A percentile compares a stretch with the other conserved stretches of the same genome.
These are phyloP conservation scores for Anarhynchus alexandrinus DNA, from an alignment of 2,113 vertebrate species.

Conservation along the genomic window DNA sequence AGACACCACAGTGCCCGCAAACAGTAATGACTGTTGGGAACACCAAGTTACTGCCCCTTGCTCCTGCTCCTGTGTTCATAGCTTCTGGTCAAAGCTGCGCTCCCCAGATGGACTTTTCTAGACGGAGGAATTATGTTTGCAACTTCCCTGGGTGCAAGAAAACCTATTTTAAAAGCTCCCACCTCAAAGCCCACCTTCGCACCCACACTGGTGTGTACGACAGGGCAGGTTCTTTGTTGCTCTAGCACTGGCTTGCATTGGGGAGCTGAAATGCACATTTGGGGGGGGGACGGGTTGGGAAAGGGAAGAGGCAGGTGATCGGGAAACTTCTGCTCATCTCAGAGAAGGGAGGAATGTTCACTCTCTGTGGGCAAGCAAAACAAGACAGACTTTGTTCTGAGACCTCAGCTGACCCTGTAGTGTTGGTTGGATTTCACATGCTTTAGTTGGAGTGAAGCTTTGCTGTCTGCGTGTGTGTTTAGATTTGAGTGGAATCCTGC, in stretches of 20 bases:
- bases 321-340: background rate
- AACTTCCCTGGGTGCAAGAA: slow-evolving; percentile 92
- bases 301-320: background rate
- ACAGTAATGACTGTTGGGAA: slow-evolving; percentile 83
- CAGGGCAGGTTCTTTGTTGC: background rate
- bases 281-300: fast-evolving
- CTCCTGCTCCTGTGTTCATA: slow-evolving; percentile 89
- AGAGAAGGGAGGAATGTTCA: background rate
- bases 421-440: background rate
- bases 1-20: slow-evolving; percentile 62
- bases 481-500: background rate
- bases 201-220: slow-evolving; percentile 89
- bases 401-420: slow-evolving; percentile 6
- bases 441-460: background rate
- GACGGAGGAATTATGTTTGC: slow-evolving; percentile 91
- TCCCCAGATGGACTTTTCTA: slow-evolving; percentile 87
- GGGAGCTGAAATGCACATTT: background rate
- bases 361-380: background rate
- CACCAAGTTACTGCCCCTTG: slow-evolving; percentile 90
- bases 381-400: slow-evolving; percentile 43
- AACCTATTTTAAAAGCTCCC: slow-evolving; percentile 98
- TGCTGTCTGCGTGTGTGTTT: background rate
- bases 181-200: slow-evolving; percentile 96
- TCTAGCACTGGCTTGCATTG: background rate
- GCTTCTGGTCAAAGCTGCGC: slow-evolving; percentile 76